A percentile compares a stretch with the other conserved stretches of the same genome.
These are phyloP conservation scores for Tetrax tetrax DNA, from an alignment of 2,113 vertebrate genomes.

Conservation along the genomic window DNA sequence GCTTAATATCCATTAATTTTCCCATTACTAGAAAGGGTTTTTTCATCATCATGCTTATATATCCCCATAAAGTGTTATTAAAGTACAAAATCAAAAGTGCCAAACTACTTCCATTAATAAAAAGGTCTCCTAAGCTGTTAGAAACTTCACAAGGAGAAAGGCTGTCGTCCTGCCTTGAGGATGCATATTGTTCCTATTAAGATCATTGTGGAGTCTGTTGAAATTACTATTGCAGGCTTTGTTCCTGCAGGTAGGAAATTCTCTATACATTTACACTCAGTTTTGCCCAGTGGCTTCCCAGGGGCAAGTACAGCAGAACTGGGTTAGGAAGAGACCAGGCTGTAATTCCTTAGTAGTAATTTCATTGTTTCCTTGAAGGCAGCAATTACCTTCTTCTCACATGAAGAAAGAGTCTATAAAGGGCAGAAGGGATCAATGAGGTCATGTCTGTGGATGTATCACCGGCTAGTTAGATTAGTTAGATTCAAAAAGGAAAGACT, in stretches of 20 bases:
- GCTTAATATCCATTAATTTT: not conserved
- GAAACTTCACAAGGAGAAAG: not conserved
- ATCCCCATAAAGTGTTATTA: not conserved
- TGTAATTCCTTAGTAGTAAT: not conserved
- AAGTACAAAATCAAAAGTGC: not conserved
- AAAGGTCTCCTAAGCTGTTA: not conserved
- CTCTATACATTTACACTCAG: not conserved
- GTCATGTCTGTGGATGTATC: not conserved
- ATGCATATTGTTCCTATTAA: not conserved
- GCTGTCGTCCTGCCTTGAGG: not conserved
- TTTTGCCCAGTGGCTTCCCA: not conserved
- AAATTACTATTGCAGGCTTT: not conserved
- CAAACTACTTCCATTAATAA: not conserved
- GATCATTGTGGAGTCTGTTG: not conserved
- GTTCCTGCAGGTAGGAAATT: not conserved
- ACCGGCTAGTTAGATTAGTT: not conserved
- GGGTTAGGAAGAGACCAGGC: not conserved
- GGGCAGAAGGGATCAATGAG: not conserved
- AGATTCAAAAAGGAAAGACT: not conserved
- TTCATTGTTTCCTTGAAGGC: not conserved
- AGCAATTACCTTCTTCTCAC: not conserved
- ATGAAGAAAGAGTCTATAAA: not conserved
- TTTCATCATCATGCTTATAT: not conserved
- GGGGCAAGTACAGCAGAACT: not conserved
- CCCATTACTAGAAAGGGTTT: not conserved